phyloP scores from a whole-genome alignment of 2,797 vertebrate species.

The Meda fulgida region DNA sequence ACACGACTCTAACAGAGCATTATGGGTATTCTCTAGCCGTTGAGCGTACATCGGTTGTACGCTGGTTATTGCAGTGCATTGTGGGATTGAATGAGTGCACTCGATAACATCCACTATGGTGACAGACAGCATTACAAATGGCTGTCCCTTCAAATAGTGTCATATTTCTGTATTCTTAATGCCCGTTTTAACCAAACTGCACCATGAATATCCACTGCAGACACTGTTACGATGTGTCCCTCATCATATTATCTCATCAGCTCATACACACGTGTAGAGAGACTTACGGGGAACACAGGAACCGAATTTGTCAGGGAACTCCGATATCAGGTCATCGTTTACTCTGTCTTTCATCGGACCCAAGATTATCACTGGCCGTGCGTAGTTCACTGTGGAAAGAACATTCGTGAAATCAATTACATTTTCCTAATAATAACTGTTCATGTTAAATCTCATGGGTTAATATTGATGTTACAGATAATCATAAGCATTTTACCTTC shows the following conservation, averaged over 20 bases:
- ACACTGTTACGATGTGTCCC: not conserved
- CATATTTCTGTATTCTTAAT: not conserved
- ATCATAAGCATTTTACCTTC: conserved; percentile 84
- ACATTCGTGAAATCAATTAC: not conserved
- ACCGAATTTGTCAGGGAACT: conserved; percentile 98
- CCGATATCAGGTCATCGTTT: conserved; percentile 97
- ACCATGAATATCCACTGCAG: not conserved
- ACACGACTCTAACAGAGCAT: too few relatives aligned
- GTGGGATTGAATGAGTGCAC: too few relatives aligned
- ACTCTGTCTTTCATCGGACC: conserved; percentile 98
- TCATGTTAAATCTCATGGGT: not conserved
- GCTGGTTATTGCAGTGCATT: too few relatives aligned
- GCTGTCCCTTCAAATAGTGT: too few relatives aligned
- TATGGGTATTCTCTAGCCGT: too few relatives aligned
- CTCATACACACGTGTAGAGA: not conserved
- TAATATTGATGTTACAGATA: not conserved
- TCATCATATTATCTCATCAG: not conserved
- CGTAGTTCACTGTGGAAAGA: conserved; percentile 86
- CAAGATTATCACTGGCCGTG: conserved; percentile 94
- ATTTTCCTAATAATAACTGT: not conserved
- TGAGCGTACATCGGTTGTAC: too few relatives aligned
- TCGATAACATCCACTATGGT: too few relatives aligned
- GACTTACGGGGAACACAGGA: conserved; percentile 97
- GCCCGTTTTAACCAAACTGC: not conserved
- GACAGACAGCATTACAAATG: too few relatives aligned